Evolutionary conservation across 2,113 vertebrate species (phyloP), one percentile per base, ranked within the genome.

Genomic region (Cyphomyrus plagiostoma): DNA sequence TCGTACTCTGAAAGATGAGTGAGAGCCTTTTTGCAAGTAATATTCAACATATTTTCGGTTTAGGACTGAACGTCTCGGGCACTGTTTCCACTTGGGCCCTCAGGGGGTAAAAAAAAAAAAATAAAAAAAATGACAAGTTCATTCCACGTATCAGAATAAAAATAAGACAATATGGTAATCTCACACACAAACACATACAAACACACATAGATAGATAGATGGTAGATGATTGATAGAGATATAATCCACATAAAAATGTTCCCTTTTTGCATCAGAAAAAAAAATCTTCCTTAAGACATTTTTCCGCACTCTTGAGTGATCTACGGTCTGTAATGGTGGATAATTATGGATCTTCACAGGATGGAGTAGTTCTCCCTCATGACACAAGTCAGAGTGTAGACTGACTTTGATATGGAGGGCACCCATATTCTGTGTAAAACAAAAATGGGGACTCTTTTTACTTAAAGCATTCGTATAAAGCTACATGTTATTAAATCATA

Each of bases 211-310:
- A 52, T 87, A 53, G 50, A 87, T 95, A 95, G 48, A 53, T 87
- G 85, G 35, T 87, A 56, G 49, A 56, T 87, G 49, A 87, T 39
- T 87, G 49, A 87, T 30, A 87, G 84, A 86, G 50, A 97, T 95
- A 97, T 97, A 95, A 96, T 97, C 95, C 95, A 97, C 98, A 97
- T 95, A 97, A 96, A 87, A 98, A 98, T 96, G 95, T 97, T 95
- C 96, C 95, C 97, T 98, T 97, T 97, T 97, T 97, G 97, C 96
- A 96, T 97, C 97, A 95, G 95, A 80, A 80, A 95, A 96, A 96
- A 97, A 96, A 95, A 96, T 96, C 97, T 97, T 84, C 82, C 96
- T 95, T 93, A 94, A 96, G 96, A 96, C 93, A 96, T 96, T 96
- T 95, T 95, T 93, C 95, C 94, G 94, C 80, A 88, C 52, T 93